phyloP scores from a whole-genome alignment of 2,113 vertebrate species.

The Labeo rohita region DNA sequence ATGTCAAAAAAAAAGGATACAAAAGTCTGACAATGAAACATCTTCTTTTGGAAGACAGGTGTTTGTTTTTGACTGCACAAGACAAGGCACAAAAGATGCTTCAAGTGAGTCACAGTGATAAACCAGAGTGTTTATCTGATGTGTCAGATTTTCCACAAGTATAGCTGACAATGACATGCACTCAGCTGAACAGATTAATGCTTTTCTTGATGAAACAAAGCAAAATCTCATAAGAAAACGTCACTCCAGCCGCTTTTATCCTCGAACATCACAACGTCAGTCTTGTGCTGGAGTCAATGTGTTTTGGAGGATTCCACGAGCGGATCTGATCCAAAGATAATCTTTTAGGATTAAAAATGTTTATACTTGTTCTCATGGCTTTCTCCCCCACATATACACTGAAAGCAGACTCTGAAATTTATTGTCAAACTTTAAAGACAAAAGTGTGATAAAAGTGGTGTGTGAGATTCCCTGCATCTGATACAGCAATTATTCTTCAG shows the following conservation, averaged over 20 bases:
- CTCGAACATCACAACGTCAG: neutral
- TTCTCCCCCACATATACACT: neutral
- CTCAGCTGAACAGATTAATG: slow-evolving; percentile 18
- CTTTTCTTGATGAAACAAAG: slow-evolving; percentile 19
- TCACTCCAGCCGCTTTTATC: neutral
- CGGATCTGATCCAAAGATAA: neutral
- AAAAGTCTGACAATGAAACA: slow-evolving; percentile 13
- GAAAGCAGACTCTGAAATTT: neutral
- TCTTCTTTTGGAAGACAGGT: slow-evolving; percentile 17
- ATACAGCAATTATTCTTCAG: too few relatives aligned
- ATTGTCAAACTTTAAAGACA: neutral
- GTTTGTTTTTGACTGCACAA: slow-evolving; percentile 21
- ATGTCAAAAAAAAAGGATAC: neutral
- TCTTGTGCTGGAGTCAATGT: neutral
- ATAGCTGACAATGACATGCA: neutral
- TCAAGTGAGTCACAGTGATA: neutral
- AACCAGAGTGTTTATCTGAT: slow-evolving; percentile 19
- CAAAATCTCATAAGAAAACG: neutral
- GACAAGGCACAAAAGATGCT: slow-evolving; percentile 10
- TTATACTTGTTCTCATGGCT: neutral
- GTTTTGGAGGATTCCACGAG: neutral
- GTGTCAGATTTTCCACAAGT: slow-evolving; percentile 7
- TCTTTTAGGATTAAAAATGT: neutral
- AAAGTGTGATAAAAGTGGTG: neutral
- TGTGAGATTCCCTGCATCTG: too few relatives aligned